Conservation (phyloP, 2,888 invertebrate genomes). For the Eupithecia subfuscata region DNA sequence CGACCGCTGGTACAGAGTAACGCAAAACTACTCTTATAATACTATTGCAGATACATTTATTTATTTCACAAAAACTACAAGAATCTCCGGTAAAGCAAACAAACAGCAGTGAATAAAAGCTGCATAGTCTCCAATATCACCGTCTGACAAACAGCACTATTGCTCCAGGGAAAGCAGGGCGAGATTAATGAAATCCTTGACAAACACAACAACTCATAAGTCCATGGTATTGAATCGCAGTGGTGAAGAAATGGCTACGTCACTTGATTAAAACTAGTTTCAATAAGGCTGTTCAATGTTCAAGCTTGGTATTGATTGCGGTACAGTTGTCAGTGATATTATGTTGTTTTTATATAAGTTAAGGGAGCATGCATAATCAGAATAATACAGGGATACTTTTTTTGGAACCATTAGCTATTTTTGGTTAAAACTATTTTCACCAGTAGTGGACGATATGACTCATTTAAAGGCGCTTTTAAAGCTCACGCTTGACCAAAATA, state of each 20-base stretch:
- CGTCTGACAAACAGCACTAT: neutral
- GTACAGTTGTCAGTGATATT: neutral
- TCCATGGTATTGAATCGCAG: slow-evolving; percentile 9
- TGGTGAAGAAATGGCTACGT: neutral
- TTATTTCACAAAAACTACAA: neutral
- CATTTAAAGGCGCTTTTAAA: neutral
- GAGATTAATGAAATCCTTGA: slow-evolving; percentile 51
- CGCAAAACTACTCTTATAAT: neutral
- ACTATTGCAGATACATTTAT: neutral
- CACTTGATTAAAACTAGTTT: neutral
- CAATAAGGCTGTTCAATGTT: neutral
- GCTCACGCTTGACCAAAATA: neutral
- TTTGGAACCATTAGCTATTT: neutral
- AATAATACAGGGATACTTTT: too few species aligned
- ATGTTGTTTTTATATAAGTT: neutral
- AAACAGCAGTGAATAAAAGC: neutral
- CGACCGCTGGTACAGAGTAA: neutral
- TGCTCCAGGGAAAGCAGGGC: slow-evolving; percentile 39
- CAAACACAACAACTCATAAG: slow-evolving; percentile 44
- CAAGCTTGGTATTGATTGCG: neutral
- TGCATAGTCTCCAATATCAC: neutral
- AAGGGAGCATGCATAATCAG: too few species aligned
- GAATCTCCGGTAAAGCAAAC: neutral
- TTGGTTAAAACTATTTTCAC: neutral
- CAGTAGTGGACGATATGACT: too few species aligned